Percentiles rank a stretch among this genome's conserved stretches.
Evolutionary conservation across 2,888 invertebrate genomes (phyloP).

Genomic region (Drosophila nigritarsus): DNA sequence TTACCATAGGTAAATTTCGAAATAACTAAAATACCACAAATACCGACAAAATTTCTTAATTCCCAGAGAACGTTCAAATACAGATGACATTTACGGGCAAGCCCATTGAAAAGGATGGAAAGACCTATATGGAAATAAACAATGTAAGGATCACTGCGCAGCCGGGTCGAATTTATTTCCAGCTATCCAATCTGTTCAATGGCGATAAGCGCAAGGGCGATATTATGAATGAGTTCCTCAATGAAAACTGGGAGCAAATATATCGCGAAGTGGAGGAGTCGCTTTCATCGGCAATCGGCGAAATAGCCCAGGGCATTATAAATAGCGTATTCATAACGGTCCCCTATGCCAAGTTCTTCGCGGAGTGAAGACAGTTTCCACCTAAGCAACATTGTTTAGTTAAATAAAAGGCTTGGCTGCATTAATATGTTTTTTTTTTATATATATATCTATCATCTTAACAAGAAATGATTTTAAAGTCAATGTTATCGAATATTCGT

Average conservation of each 20-base stretch:
- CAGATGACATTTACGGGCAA: slow-evolving; percentile 52
- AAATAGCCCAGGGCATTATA: slow-evolving; percentile 80
- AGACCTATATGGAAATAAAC: slow-evolving; percentile 74
- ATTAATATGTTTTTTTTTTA: neutral
- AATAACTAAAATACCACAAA: neutral
- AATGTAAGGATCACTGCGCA: slow-evolving; percentile 62
- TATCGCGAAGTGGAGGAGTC: slow-evolving; percentile 52
- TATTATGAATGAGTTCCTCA: slow-evolving; percentile 85
- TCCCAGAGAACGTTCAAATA: slow-evolving; percentile 22
- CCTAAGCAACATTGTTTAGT: neutral
- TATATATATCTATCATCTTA: neutral
- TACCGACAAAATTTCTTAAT: neutral
- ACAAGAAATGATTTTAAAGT: neutral
- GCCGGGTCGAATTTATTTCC: slow-evolving; percentile 61
- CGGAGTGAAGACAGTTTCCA: slow-evolving; percentile 4
- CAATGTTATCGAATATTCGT: neutral
- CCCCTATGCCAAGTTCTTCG: slow-evolving; percentile 63
- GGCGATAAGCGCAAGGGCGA: slow-evolving; percentile 85
- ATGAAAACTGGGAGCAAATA: slow-evolving; percentile 85
- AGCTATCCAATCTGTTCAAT: slow-evolving; percentile 85
- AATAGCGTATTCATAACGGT: slow-evolving; percentile 82
- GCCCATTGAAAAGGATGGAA: slow-evolving; percentile 69
- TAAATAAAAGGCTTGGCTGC: neutral
- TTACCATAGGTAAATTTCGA: slow-evolving; percentile 54
- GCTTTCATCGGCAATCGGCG: slow-evolving; percentile 71